These are phyloP conservation scores for Fulmarus glacialis DNA, from an alignment of 2,113 vertebrate species.

Conservation along the genomic window DNA sequence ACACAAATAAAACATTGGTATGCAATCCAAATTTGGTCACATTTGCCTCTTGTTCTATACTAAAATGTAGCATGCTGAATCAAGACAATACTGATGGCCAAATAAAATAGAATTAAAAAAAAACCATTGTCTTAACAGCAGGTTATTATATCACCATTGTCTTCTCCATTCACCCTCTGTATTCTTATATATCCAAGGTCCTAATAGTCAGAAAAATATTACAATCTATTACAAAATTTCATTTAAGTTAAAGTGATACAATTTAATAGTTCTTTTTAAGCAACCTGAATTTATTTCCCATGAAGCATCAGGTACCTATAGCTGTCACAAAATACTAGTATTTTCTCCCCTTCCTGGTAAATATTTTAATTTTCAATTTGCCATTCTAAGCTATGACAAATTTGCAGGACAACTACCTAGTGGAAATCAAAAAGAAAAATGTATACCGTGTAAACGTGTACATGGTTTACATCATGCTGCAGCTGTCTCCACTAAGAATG, in stretches of 20 bases:
- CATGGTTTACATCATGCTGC: neutral
- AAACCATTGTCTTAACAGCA: neutral
- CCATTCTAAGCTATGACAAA: neutral
- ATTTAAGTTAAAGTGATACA: neutral
- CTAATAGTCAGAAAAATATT: neutral
- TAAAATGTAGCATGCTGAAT: neutral
- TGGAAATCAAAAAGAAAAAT: neutral
- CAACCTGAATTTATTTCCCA: neutral
- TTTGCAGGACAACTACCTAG: neutral
- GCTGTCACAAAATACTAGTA: neutral
- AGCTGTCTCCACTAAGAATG: neutral
- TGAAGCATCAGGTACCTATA: neutral
- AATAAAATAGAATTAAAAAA: neutral
- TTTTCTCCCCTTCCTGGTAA: neutral
- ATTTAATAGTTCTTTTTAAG: neutral
- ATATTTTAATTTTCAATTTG: neutral
- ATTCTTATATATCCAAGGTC: neutral
- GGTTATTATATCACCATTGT: neutral
- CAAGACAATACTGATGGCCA: neutral
- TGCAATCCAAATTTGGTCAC: neutral
- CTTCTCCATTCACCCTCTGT: neutral
- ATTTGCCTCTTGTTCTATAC: neutral
- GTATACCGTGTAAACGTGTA: rapidly evolving
- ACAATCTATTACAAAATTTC: neutral
- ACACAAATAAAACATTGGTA: neutral